phyloP scores from a whole-genome alignment of 1,140 invertebrate genomes.

The Lepidostoma basale region DNA sequence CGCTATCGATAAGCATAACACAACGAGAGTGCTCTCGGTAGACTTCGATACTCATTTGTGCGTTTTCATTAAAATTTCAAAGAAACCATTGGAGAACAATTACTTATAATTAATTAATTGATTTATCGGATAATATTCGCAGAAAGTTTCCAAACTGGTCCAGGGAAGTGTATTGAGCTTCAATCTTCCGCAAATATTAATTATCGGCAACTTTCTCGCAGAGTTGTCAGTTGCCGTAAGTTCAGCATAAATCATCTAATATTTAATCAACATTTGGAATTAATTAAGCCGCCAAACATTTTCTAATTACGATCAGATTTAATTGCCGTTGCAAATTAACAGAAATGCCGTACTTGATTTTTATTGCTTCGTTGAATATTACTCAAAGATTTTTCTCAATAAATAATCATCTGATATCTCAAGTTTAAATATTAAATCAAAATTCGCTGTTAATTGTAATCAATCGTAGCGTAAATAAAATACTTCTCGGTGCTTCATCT shows the following conservation, averaged over 20 bases:
- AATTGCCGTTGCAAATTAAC: conserved; percentile 14
- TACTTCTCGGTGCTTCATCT: no score
- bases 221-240: conserved; percentile 12
- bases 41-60: no score
- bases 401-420: no score
- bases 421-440: no score
- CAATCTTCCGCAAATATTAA: conserved; percentile 21
- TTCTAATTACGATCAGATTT: conserved; percentile 28
- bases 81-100: conserved; percentile 6
- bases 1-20: no score
- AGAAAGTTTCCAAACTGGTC: neutral
- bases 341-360: conserved; percentile 22
- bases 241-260: conserved; percentile 23
- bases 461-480: no score
- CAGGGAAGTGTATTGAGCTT: neutral
- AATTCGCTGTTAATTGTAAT: no score
- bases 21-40: no score
- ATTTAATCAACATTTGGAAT: conserved; percentile 40
- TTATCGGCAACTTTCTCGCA: conserved; percentile 14
- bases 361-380: no score
- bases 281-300: conserved; percentile 32
- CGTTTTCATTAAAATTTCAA: conserved; percentile 7
- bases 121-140: conserved; percentile 16
- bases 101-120: conserved; percentile 15
- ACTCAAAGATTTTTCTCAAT: no score